These are phyloP conservation scores for Drosophila flavopinicola DNA, from an alignment of 2,888 invertebrate species.

Conservation along the genomic window DNA sequence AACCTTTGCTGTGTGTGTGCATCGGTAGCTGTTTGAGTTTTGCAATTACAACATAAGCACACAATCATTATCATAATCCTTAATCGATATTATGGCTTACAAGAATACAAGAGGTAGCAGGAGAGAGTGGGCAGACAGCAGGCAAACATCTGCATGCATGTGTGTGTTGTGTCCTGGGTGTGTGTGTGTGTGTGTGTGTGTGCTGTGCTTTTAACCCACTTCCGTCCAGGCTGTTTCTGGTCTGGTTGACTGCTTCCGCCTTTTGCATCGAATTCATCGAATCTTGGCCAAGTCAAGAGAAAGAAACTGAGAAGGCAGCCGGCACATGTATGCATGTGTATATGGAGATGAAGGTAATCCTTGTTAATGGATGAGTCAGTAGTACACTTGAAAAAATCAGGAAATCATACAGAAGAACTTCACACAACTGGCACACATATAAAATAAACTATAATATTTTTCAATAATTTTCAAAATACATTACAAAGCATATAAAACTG, in stretches of 20 bases:
- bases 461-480: too few relatives aligned
- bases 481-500: too few relatives aligned
- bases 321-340: slow-evolving; percentile 6
- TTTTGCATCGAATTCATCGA: slow-evolving; percentile 64
- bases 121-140: not conserved
- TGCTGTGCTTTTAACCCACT: slow-evolving; percentile 67
- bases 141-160: slow-evolving; percentile 41
- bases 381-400: slow-evolving; percentile 19
- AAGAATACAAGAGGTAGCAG: slow-evolving; percentile 26
- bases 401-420: too few relatives aligned
- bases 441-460: too few relatives aligned
- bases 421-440: too few relatives aligned
- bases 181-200: slow-evolving; percentile 20
- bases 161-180: slow-evolving; percentile 31
- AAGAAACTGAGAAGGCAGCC: slow-evolving; percentile 26
- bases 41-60: slow-evolving; percentile 83
- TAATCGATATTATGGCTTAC: slow-evolving; percentile 83
- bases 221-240: slow-evolving; percentile 48
- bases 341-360: slow-evolving; percentile 53
- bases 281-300: slow-evolving; percentile 46
- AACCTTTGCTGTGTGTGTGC: slow-evolving; percentile 33
- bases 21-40: slow-evolving; percentile 67
- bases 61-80: slow-evolving; percentile 84
- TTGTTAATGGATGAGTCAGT: slow-evolving; percentile 64
- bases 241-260: slow-evolving; percentile 58